A percentile compares a stretch with the other conserved stretches of the same genome.
phyloP scores from a whole-genome alignment of 2,888 invertebrate species.

The Eupeodes latifasciatus region DNA sequence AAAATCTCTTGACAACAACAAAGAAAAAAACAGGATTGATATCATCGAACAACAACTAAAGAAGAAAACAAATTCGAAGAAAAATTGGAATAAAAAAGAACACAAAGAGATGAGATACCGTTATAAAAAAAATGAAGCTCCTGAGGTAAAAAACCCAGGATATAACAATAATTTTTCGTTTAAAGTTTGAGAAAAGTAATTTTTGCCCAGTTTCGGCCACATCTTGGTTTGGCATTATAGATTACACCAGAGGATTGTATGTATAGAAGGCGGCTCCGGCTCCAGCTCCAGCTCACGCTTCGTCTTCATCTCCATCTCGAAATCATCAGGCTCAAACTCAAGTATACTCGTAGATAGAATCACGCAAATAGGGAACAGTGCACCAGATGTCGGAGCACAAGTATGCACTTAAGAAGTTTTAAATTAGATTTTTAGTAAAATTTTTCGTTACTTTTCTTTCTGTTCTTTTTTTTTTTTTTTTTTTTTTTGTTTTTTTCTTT shows the following conservation, averaged over 20 bases:
- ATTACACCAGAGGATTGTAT: constrained; percentile 7
- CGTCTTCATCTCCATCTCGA: too few species aligned
- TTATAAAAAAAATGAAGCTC: constrained; percentile 18
- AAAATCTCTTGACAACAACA: constrained; percentile 1
- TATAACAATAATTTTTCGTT: constrained; percentile 60
- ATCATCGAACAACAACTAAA: not conserved
- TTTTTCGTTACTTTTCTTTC: constrained; percentile 37
- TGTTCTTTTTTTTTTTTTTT: constrained; percentile 24
- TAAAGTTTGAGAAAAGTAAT: constrained; percentile 61
- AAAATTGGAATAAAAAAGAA: constrained; percentile 26
- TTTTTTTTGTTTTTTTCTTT: constrained; percentile 20
- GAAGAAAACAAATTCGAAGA: not conserved
- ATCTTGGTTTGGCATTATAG: constrained; percentile 18
- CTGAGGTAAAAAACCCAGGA: not conserved
- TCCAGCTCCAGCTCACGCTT: too few species aligned
- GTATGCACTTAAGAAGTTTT: constrained; percentile 74
- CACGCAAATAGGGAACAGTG: constrained; percentile 38
- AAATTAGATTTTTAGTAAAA: constrained; percentile 74
- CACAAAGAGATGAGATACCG: constrained; percentile 38
- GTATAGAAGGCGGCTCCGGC: not conserved
- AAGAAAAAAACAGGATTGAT: constrained; percentile 3
- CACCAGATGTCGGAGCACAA: constrained; percentile 73
- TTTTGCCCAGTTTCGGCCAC: constrained; percentile 47
- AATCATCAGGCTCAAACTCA: too few species aligned
- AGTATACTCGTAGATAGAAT: not conserved